Evolutionary conservation across 2,113 vertebrate genomes (phyloP).

Genomic region (Periophthalmodon schlosseri): DNA sequence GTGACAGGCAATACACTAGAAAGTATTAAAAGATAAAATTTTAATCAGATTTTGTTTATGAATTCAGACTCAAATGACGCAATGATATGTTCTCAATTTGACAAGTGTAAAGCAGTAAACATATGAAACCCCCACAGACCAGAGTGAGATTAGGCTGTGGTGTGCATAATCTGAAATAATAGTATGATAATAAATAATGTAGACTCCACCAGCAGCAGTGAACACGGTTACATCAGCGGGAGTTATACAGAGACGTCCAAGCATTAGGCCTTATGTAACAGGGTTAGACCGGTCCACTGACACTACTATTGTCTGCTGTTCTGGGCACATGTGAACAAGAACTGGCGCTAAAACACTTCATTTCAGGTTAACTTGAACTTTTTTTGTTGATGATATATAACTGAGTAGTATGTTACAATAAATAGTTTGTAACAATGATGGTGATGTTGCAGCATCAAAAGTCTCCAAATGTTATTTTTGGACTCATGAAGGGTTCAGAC

Average conservation of each 20-base stretch:
- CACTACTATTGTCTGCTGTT: slow-evolving; percentile 36
- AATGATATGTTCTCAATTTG: slow-evolving; percentile 5
- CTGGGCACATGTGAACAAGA: background rate
- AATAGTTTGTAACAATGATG: too few relatives aligned
- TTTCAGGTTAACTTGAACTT: background rate
- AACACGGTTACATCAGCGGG: slow-evolving; percentile 9
- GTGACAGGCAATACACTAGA: too few relatives aligned
- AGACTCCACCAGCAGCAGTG: slow-evolving; percentile 26
- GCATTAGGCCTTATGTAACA: slow-evolving; percentile 40
- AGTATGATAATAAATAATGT: slow-evolving; percentile 52
- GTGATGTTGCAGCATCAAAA: too few relatives aligned
- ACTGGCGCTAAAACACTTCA: background rate
- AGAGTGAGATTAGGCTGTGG: slow-evolving; percentile 37
- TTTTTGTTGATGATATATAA: background rate
- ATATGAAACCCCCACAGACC: slow-evolving; percentile 12
- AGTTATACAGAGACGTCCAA: slow-evolving; percentile 25
- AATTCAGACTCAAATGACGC: background rate
- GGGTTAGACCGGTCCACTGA: slow-evolving; percentile 35
- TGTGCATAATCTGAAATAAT: slow-evolving; percentile 34
- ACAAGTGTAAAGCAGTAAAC: slow-evolving; percentile 15
- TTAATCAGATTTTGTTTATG: background rate
- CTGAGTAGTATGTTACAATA: too few relatives aligned
- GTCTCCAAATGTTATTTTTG: too few relatives aligned
- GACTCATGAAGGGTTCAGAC: too few relatives aligned
- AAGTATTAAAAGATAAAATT: too few relatives aligned